Evolutionary conservation across 2,888 invertebrate genomes (phyloP).

Genomic region (Micropterix aruncella): DNA sequence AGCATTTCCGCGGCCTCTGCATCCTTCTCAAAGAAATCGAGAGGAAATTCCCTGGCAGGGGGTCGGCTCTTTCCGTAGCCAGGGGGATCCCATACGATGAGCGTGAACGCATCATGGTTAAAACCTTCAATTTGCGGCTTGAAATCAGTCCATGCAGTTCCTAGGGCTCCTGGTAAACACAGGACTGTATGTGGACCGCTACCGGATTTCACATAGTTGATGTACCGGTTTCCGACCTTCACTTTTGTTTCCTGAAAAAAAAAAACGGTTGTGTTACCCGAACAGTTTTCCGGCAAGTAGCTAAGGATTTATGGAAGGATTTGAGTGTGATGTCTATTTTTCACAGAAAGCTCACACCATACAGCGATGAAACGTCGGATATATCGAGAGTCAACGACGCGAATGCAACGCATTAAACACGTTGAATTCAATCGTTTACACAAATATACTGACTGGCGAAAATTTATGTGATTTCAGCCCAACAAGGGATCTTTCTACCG

Average conservation of each 20-base stretch:
- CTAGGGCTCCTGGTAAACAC: constrained; percentile 68
- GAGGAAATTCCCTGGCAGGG: constrained; percentile 54
- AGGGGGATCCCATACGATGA: constrained; percentile 73
- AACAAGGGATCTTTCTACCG: too few relatives aligned
- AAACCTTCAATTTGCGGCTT: constrained; percentile 59
- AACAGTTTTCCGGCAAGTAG: neutral
- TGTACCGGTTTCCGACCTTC: constrained; percentile 38
- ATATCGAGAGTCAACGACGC: too few relatives aligned
- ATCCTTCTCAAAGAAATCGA: constrained; percentile 61
- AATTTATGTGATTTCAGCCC: too few relatives aligned
- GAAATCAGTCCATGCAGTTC: constrained; percentile 74
- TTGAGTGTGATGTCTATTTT: too few relatives aligned
- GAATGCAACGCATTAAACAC: too few relatives aligned
- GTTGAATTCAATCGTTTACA: too few relatives aligned
- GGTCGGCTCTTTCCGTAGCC: constrained; percentile 79
- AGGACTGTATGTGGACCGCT: constrained; percentile 45
- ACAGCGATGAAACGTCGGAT: too few relatives aligned
- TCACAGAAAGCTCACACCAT: too few relatives aligned
- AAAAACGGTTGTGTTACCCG: neutral
- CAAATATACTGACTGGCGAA: too few relatives aligned
- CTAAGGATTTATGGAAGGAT: too few relatives aligned
- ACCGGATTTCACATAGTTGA: constrained; percentile 46
- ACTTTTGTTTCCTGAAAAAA: constrained; percentile 45
- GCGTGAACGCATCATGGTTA: constrained; percentile 42
- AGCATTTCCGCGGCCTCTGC: constrained; percentile 54